Evolutionary conservation across 2,888 invertebrate species (phyloP), one percentile per base, ranked within the genome.

Genomic region (Drosophila paramelanica): DNA sequence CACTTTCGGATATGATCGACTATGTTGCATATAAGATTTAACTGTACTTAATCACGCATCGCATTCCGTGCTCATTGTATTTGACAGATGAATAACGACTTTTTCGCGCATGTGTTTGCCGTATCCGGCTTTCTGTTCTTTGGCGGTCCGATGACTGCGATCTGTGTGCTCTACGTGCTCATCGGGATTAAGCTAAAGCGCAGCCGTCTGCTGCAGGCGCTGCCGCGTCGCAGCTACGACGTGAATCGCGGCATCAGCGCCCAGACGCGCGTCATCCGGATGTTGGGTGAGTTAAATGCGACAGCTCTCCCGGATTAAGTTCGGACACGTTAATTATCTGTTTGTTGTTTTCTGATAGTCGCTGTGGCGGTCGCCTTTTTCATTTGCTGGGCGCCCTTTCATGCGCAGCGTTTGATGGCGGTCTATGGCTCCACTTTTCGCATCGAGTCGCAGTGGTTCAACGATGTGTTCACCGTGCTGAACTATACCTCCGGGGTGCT

Each of bases 311-410:
- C 10, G 7, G 20, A 20, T 38, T 10, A 8, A n/a, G 5, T 13
- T 14, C 3, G 46, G 57, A 50, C 56, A 56, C n/a, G 33, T 36
- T 46, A 39, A 11, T 14, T 36, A 47, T 33, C 13, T 33, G 2
- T 43, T 13, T 25, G 92, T n/a, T n/a, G 23, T 4, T 23, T 23
- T 23, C 4, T 23, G n/a, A 77, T 94, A 94, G 97, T 97, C 92
- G 97, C 97, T 55, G 95, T 97, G 66, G 97, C 97, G 62, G 95
- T 97, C 88, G 96, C 97, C 2, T 94, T 94, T 91, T 96, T 96
- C 92, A 94, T 97, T 67, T 97, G 97, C 91, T 97, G 96, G 96
- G 96, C 96, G 3, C 98, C 98, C 0, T 98, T 98, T 92, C 98
- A 98, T 93, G 96, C 97, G 3, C 98, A 98, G 92, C 93, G 98